phyloP scores from a whole-genome alignment of 2,888 invertebrate species.

The Eudemis profundana region DNA sequence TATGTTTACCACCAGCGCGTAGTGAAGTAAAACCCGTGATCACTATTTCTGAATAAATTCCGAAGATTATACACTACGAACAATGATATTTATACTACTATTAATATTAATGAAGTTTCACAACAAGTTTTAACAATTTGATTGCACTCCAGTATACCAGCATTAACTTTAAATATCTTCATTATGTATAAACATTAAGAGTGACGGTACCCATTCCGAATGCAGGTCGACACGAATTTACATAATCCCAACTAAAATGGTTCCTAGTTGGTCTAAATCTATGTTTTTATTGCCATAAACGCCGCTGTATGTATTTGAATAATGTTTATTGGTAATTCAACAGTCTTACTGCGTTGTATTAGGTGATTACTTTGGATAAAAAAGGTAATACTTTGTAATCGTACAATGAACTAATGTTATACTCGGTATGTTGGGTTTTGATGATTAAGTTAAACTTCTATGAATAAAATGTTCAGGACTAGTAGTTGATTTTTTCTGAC shows the following conservation, averaged over 20 bases:
- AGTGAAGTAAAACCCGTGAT: background rate
- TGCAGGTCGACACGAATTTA: conserved; percentile 41
- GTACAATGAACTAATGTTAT: background rate
- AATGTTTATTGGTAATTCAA: conserved; percentile 33
- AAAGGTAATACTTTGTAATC: background rate
- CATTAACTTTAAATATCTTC: conserved; percentile 37
- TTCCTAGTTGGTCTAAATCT: conserved; percentile 41
- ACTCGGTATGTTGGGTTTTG: too few species aligned
- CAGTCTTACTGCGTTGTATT: conserved; percentile 10
- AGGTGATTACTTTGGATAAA: conserved; percentile 18
- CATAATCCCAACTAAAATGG: conserved; percentile 38
- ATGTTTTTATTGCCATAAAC: conserved; percentile 35
- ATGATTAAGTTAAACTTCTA: too few species aligned
- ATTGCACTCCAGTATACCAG: conserved; percentile 20
- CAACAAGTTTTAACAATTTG: conserved; percentile 10
- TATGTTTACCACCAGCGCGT: background rate
- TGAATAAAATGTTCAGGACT: too few species aligned
- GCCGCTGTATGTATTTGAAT: conserved; percentile 12
- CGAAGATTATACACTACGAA: conserved; percentile 9
- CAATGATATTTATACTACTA: conserved; percentile 2
- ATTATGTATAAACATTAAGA: conserved; percentile 46
- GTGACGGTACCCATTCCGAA: conserved; percentile 43
- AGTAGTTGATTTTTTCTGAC: too few species aligned
- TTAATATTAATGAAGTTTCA: conserved; percentile 28
- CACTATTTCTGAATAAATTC: background rate